Base-by-base conservation (phyloP, 2,113 vertebrate genomes). In the Sakesphorus luctuosus region DNA sequence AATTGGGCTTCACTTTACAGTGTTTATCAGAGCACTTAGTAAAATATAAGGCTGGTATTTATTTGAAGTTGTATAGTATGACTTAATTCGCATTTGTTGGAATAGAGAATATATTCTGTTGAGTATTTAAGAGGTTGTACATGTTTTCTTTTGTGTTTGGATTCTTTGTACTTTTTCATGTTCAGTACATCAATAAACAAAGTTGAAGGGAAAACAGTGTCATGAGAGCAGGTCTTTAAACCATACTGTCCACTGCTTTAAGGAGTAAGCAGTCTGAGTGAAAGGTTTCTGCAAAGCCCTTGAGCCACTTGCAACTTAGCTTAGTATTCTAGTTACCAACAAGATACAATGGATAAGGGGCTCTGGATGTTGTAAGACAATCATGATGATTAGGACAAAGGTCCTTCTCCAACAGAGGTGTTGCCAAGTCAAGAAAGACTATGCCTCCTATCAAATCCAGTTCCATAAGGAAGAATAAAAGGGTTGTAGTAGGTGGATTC, bases 181-280 rank as follows among this genome's bases (percentile, higher is more conserved):
- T 99, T 99, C 98, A 98, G 99, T 99, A 99, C 99, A 99, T 99
- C 99, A 99, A 99, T 99, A 99, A 99, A 99, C 99, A 99, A 98
- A 98, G 98, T 99, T 99, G 99, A 99, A 99, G 99, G 99, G 99
- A 99, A 98, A 96, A 87, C 53, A 79, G 93, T 95, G 95, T 98
- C 91, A 33, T 8, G 74, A 96, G 74, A 96, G 82, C 80, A 95
- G 69, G 66, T 98, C 91, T 96, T 96, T 97, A 71, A 71, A n/a
- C 66, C 13, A 4, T 80, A 29, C 55, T 90, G 65, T 71, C 18
- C 44, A 26, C 17, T 73, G n/a, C 28, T 89, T 74, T 81, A n/a
- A 40, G 18, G 43, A 33, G 13, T 69, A 31, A 84, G 43, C 24
- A 36, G 1, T 72, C 31, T n/a, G 46, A 68, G 8, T 9, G 61